A percentile compares a stretch with the other conserved stretches of the same genome.
Evolutionary conservation across 2,888 invertebrate genomes (phyloP).

Genomic region (Operophtera brumata): DNA sequence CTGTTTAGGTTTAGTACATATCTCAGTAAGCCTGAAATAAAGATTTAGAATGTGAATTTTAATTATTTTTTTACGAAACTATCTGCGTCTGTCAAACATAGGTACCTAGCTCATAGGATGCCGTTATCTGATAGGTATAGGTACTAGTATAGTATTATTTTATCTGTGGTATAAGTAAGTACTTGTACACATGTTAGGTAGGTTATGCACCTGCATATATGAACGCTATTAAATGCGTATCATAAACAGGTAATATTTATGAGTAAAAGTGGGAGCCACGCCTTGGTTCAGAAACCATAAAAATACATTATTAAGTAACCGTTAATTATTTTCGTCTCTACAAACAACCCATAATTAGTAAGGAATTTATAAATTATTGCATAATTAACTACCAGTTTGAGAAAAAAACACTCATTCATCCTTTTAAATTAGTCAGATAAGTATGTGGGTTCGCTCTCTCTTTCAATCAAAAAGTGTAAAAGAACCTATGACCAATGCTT

Average conservation of each 20-base stretch:
- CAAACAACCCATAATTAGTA: not conserved
- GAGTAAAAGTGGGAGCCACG: slow-evolving; percentile 21
- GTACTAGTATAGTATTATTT: too few species aligned
- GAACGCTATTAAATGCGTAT: too few species aligned
- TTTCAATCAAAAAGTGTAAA: not conserved
- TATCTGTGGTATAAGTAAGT: too few species aligned
- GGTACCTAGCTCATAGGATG: too few species aligned
- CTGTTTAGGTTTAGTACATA: too few species aligned
- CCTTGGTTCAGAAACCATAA: slow-evolving; percentile 11
- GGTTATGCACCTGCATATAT: not conserved
- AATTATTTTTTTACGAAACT: too few species aligned
- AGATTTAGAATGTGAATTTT: too few species aligned
- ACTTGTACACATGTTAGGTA: too few species aligned
- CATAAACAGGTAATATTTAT: slow-evolving; percentile 9
- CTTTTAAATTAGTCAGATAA: not conserved
- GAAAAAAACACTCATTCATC: not conserved
- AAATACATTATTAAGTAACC: not conserved
- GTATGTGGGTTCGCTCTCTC: not conserved
- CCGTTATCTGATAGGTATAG: too few species aligned
- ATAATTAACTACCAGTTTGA: not conserved
- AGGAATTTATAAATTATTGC: not conserved
- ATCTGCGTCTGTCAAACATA: too few species aligned
- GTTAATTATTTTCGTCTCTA: not conserved
- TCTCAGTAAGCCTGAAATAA: too few species aligned
- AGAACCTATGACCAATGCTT: not conserved